Conservation (phyloP, 2,888 invertebrate species). For the Xylophagus ater region DNA sequence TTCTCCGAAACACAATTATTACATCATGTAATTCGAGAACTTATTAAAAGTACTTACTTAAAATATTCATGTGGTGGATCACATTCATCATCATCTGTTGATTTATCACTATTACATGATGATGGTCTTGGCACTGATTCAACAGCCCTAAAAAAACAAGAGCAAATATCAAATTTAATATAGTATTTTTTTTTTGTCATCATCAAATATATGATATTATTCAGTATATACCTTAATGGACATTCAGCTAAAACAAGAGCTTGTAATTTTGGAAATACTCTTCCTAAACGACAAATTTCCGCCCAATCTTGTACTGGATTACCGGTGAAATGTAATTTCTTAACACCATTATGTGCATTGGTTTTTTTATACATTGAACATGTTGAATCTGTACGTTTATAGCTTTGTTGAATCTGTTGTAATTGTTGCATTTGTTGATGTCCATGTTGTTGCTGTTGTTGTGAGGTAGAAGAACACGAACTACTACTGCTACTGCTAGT, state of each 20-base stretch:
- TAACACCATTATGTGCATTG: constrained; percentile 54
- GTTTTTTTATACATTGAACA: constrained; percentile 25
- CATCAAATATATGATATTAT: no score
- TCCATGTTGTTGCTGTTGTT: no score
- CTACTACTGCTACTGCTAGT: constrained; percentile 4
- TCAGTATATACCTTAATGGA: constrained; percentile 51
- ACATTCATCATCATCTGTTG: constrained; percentile 46
- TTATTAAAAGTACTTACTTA: constrained; percentile 45
- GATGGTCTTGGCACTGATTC: constrained; percentile 20
- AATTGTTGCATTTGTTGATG: constrained; percentile 15
- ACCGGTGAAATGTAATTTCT: constrained; percentile 75
- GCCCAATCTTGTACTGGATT: constrained; percentile 78
- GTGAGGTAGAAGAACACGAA: no score
- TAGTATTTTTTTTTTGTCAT: not conserved
- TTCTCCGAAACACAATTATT: not conserved
- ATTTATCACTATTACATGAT: constrained; percentile 34
- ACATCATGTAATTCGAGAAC: no score
- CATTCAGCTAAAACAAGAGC: constrained; percentile 79
- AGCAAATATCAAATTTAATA: not conserved
- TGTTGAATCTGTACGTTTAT: constrained; percentile 17
- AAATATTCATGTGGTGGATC: constrained; percentile 53
- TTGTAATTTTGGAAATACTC: constrained; percentile 75
- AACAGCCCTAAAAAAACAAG: constrained; percentile 19
- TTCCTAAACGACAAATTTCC: constrained; percentile 72
- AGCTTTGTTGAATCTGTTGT: constrained; percentile 9